Conservation (phyloP, 1,140 invertebrate genomes). For the Sycophaga agraensis region DNA sequence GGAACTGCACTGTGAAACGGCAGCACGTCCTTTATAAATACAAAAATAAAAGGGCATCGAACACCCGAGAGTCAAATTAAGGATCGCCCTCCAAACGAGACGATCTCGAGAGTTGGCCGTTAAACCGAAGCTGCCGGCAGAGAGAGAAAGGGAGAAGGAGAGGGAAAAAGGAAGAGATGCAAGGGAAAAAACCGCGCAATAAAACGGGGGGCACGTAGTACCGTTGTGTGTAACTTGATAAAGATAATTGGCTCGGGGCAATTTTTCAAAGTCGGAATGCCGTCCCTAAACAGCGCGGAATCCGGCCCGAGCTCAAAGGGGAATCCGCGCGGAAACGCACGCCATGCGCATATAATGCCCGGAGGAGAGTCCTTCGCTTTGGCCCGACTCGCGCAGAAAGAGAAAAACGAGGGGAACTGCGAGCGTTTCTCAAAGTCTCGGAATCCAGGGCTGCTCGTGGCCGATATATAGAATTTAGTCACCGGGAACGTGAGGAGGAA, state of each 20-base stretch:
- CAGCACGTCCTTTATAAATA: too few relatives aligned
- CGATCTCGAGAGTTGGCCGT: background rate
- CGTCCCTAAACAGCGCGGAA: constrained; percentile 22
- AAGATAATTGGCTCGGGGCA: constrained; percentile 23
- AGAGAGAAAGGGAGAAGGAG: background rate
- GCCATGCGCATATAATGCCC: background rate
- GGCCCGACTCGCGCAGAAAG: too few relatives aligned
- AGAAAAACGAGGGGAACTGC: background rate
- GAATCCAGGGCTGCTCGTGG: constrained; percentile 9
- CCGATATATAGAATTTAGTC: constrained; percentile 26
- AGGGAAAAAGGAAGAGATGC: background rate
- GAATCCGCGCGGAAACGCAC: constrained; percentile 5
- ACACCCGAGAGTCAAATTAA: too few relatives aligned
- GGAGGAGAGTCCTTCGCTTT: too few relatives aligned
- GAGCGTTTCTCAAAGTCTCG: constrained; percentile 20
- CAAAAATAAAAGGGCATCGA: too few relatives aligned
- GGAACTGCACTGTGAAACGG: too few relatives aligned
- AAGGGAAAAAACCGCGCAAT: too few relatives aligned
- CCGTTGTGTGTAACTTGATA: constrained; percentile 28
- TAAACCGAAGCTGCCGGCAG: too few relatives aligned
- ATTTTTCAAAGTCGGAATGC: constrained; percentile 25
- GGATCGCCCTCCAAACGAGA: background rate
- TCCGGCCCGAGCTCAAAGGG: background rate
- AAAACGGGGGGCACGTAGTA: constrained; percentile 12
- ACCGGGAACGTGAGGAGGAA: constrained; percentile 32